Evolutionary conservation across 2,113 vertebrate genomes (phyloP).

Genomic region (Lanius collurio): DNA sequence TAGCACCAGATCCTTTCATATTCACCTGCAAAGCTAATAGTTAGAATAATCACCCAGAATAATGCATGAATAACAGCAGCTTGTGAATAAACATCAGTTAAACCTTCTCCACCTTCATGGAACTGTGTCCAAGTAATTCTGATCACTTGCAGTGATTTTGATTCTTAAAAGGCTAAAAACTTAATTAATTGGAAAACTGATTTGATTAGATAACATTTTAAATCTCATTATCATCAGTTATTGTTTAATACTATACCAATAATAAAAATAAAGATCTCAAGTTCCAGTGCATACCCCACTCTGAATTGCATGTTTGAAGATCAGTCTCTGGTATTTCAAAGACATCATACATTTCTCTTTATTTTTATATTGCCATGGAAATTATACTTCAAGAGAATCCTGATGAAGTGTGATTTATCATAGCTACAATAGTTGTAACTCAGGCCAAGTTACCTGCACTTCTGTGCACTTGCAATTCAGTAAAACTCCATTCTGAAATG

Average conservation of each 20-base stretch:
- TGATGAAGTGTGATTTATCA: neutral
- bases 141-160: neutral
- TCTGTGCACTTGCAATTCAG: neutral
- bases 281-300: neutral
- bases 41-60: neutral
- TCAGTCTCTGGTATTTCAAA: neutral
- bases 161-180: neutral
- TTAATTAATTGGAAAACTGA: neutral
- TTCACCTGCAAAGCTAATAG: neutral
- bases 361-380: neutral
- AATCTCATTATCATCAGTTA: neutral
- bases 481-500: neutral
- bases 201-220: neutral
- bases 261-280: neutral
- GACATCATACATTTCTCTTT: neutral
- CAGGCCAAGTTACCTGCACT: neutral
- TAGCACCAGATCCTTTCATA: neutral
- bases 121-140: neutral
- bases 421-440: neutral
- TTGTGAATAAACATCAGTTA: neutral
- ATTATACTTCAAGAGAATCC: neutral
- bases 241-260: neutral
- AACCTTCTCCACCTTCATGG: neutral
- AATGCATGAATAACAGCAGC: neutral
- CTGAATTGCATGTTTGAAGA: neutral